Conservation (phyloP, 2,888 invertebrate genomes). For the Heterodera filipjevi region DNA sequence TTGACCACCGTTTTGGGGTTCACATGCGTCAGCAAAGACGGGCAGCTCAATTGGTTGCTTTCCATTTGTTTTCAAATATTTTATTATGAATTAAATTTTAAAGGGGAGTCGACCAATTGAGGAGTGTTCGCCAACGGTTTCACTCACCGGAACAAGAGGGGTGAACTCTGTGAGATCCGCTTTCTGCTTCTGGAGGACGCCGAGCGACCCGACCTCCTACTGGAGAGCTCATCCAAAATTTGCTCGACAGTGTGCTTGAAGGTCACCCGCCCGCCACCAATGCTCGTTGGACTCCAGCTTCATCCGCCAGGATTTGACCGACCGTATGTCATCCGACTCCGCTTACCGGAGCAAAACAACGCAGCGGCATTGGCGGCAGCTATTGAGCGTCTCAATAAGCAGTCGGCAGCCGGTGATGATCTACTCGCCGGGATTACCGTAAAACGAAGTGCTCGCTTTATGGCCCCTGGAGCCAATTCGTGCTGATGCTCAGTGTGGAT, state of each 20-base stretch:
- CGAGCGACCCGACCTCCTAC: constrained; percentile 7
- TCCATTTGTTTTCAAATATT: not conserved
- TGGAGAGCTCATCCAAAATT: not conserved
- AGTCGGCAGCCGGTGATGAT: not conserved
- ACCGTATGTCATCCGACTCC: not conserved
- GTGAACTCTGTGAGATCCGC: constrained; percentile 10
- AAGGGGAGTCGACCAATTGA: not conserved
- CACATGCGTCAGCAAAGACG: too few relatives aligned
- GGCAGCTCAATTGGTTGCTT: too few relatives aligned
- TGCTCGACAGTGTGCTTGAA: not conserved
- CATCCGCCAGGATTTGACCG: not conserved
- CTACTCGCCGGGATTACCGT: not conserved
- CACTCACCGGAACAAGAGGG: not conserved
- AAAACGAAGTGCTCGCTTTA: constrained; percentile 2
- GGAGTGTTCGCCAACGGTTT: not conserved
- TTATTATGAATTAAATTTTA: not conserved
- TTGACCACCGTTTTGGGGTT: too few relatives aligned
- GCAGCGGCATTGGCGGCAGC: constrained; percentile 12
- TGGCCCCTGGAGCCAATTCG: not conserved
- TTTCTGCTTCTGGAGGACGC: not conserved
- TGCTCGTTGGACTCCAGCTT: constrained; percentile 3
- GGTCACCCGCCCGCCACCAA: not conserved
- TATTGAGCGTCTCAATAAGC: constrained; percentile 12
- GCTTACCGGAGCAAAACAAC: constrained; percentile 16
- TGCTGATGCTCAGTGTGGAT: not conserved